phyloP scores from a whole-genome alignment of 2,113 vertebrate genomes.

The Casuarius casuarius region DNA sequence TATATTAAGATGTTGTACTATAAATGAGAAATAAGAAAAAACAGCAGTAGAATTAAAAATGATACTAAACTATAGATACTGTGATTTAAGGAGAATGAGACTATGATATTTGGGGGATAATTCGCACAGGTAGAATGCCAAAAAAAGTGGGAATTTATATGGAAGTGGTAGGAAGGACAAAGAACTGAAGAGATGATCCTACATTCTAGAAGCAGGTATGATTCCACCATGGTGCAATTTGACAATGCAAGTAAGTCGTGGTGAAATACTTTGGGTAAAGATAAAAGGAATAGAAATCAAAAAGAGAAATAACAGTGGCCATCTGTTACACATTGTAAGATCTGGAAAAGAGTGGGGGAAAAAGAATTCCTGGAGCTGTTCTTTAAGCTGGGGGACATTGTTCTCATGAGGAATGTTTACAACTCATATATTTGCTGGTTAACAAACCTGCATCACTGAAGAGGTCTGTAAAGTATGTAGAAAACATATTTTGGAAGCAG shows the following conservation, averaged over 20 bases:
- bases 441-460: neutral
- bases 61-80: neutral
- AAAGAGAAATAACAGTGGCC: conserved; percentile 42
- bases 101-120: neutral
- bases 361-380: neutral
- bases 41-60: neutral
- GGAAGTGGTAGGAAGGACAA: neutral
- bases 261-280: conserved; percentile 54
- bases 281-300: conserved; percentile 53
- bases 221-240: conserved; percentile 27
- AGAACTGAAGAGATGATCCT: neutral
- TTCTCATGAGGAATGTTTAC: neutral
- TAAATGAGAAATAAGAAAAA: neutral
- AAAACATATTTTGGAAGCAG: neutral
- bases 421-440: conserved; percentile 8
- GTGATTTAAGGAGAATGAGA: neutral
- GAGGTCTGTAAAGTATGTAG: neutral
- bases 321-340: conserved; percentile 55
- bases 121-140: neutral
- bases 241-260: neutral
- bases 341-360: neutral
- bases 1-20: neutral
- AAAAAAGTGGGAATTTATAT: conserved; percentile 2
- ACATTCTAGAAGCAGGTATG: conserved; percentile 31
- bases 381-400: neutral